A percentile compares a stretch with the other conserved stretches of the same genome.
Conservation (phyloP, 2,888 invertebrate species). For the Mythimna impura region DNA sequence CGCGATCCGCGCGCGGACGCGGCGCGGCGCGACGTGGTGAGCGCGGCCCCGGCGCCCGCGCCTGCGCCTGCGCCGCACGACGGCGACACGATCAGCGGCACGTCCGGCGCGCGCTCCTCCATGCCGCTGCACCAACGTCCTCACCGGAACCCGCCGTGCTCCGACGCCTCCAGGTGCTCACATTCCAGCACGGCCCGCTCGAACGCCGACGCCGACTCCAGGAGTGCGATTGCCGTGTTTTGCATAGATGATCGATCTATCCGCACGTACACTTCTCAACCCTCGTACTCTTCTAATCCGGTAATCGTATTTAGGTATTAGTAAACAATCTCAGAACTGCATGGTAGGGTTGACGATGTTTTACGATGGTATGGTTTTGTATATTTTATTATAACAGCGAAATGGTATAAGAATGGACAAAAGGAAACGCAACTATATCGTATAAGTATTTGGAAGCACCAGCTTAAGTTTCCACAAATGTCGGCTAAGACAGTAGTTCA, state of each 20-base stretch:
- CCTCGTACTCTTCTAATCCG: conserved; percentile 74
- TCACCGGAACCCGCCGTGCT: conserved; percentile 89
- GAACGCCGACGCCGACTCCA: conserved; percentile 87
- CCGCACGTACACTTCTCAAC: conserved; percentile 69
- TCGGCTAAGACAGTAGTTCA: conserved; percentile 65
- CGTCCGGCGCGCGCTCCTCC: conserved; percentile 90
- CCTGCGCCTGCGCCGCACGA: conserved; percentile 64
- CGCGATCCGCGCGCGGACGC: conserved; percentile 85
- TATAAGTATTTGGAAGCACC: conserved; percentile 47
- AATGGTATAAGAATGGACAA: conserved; percentile 44
- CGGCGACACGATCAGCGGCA: conserved; percentile 87
- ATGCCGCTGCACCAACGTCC: conserved; percentile 90
- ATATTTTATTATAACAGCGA: conserved; percentile 58
- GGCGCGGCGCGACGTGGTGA: conserved; percentile 84
- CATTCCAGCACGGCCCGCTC: conserved; percentile 88
- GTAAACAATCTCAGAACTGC: conserved; percentile 64
- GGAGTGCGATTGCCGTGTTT: conserved; percentile 87
- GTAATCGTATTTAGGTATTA: conserved; percentile 72
- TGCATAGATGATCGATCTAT: conserved; percentile 86
- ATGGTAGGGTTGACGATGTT: conserved; percentile 68
- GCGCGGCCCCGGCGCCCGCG: conserved; percentile 71
- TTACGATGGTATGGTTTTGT: conserved; percentile 83
- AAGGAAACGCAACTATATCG: conserved; percentile 48
- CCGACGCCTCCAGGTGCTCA: conserved; percentile 85
- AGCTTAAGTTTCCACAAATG: conserved; percentile 63